Percentiles rank a stretch among this genome's conserved stretches.
Conservation (phyloP, 1,140 invertebrate species). For the Drosophila nasuta region DNA sequence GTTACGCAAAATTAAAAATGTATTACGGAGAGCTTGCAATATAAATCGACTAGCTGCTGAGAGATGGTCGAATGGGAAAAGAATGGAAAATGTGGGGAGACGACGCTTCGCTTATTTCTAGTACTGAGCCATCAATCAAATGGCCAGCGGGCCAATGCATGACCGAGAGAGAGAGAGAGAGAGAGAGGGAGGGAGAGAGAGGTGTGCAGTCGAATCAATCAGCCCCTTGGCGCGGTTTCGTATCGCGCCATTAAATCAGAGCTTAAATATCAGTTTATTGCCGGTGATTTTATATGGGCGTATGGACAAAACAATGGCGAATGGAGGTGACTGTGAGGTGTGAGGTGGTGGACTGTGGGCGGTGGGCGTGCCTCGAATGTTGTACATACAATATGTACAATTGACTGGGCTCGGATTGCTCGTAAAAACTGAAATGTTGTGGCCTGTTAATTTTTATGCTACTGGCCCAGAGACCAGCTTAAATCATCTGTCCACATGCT, state of each 20-base stretch:
- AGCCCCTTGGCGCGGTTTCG: conserved; percentile 42
- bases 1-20: conserved; percentile 49
- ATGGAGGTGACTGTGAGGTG: neutral
- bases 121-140: conserved; percentile 46
- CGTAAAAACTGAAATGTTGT: conserved; percentile 43
- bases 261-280: conserved; percentile 58
- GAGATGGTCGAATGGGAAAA: neutral
- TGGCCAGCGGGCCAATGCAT: conserved; percentile 30
- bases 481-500: conserved; percentile 18
- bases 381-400: conserved; percentile 42
- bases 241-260: conserved; percentile 55
- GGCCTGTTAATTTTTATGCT: conserved; percentile 39
- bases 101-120: conserved; percentile 21
- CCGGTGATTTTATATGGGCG: conserved; percentile 39
- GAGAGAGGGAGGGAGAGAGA: neutral
- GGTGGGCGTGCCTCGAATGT: conserved; percentile 24
- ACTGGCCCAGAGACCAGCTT: conserved; percentile 24
- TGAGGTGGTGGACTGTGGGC: neutral
- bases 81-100: neutral
- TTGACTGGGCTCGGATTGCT: conserved; percentile 35
- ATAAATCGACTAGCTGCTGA: conserved; percentile 33
- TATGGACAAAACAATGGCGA: neutral
- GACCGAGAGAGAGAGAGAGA: neutral
- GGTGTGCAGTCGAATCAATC: conserved; percentile 43
- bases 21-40: conserved; percentile 32